Evolutionary conservation across 2,113 vertebrate species (phyloP), one percentile per base, ranked within the genome.

Genomic region (Anthoscopus minutus): DNA sequence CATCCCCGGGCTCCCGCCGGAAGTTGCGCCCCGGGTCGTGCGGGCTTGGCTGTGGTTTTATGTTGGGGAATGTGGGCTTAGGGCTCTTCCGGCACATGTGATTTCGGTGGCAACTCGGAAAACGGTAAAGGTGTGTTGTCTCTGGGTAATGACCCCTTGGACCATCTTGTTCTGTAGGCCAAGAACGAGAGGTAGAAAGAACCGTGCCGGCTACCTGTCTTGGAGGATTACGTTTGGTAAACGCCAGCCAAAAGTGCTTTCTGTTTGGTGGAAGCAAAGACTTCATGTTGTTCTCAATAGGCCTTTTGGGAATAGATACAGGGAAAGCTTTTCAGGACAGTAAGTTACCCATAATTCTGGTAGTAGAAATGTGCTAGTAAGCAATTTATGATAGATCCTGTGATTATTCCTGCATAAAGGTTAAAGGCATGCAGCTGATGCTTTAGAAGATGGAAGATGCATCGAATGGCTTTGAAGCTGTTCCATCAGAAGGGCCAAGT

Each of bases 381-480:
- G 18, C 14, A 7, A 5, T 79, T 78, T 73, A 53, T 61, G 85
- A 48, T 40, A 64, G 30, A 13, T 30, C 12, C 47, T 72, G 31
- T 51, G 19, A 23, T 85, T 80, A 20, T 82, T 91, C 24, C 87
- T 89, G 56, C 81, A 76, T 65, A 42, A 83, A 57, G 21, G 24
- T 88, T 86, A 28, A 81, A 89, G 60, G 28, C 3, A 2, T 56
- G 56, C 57, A 44, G 31, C 67, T 15, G 62, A 16, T 56, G 10
- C 38, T 79, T 91, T 61, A 97, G 91, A 66, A 88, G 81, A 97
- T 97, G 96, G 96, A 97, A 89, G 91, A 69, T 35, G 11, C 44
- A 1, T n/a, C 5, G 3, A 47, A 15, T 66, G 16, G 11, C 45
- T 37, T 28, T 67, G 78, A 71, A 69, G 66, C 3, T 71, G 50